phyloP scores from a whole-genome alignment of 1,140 invertebrate genomes.

The Calycopis cecrops region DNA sequence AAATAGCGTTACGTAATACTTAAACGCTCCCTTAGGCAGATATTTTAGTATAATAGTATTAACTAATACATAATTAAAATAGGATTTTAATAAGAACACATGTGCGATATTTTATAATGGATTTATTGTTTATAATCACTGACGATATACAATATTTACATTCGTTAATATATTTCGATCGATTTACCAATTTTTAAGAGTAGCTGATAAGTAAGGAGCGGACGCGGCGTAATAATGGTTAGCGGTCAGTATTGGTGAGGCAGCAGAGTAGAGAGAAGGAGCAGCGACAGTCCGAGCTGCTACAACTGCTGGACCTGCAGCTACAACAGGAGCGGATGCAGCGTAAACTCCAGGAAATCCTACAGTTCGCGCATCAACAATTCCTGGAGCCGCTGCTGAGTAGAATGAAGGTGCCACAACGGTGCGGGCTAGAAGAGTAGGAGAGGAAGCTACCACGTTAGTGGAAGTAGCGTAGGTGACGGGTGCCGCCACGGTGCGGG shows the following conservation, averaged over 20 bases:
- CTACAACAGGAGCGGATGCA: constrained; percentile 26
- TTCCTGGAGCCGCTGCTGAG: neutral
- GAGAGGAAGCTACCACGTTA: constrained; percentile 15
- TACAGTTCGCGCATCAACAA: neutral
- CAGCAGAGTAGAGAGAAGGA: constrained; percentile 22
- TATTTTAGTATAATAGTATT: too few species aligned
- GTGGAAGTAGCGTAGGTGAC: constrained; percentile 20
- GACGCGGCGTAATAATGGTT: constrained; percentile 12
- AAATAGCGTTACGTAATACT: too few species aligned
- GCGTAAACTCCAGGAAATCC: constrained; percentile 13
- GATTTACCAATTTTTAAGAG: constrained; percentile 19
- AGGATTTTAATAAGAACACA: constrained; percentile 1
- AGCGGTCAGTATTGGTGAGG: constrained; percentile 17
- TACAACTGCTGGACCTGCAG: constrained; percentile 23
- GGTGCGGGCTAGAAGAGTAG: constrained; percentile 16
- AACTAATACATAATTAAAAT: neutral
- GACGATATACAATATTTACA: constrained; percentile 15
- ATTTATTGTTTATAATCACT: neutral
- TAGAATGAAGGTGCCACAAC: neutral
- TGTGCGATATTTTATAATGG: neutral
- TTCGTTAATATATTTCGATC: neutral
- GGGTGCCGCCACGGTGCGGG: constrained; percentile 22
- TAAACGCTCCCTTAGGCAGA: too few species aligned
- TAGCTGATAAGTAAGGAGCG: constrained; percentile 2
- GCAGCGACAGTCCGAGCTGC: constrained; percentile 24